Percentiles rank a stretch among this genome's conserved stretches.
These are phyloP conservation scores for Watsonalla cultraria DNA, from an alignment of 2,888 invertebrate genomes.

Conservation along the genomic window DNA sequence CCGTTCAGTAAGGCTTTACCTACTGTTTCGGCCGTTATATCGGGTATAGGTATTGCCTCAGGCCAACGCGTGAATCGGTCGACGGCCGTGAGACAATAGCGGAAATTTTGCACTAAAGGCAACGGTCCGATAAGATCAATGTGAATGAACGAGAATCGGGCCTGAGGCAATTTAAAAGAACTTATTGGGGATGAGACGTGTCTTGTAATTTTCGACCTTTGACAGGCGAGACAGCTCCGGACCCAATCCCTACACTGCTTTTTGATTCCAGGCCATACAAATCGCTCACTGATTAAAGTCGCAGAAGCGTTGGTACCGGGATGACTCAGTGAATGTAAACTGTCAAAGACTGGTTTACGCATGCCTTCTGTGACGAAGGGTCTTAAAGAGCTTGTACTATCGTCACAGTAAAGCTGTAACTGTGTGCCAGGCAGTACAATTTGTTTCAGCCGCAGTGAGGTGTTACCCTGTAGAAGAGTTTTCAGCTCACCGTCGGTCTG, in stretches of 20 bases:
- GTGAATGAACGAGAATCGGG: not conserved
- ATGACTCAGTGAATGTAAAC: constrained; percentile 11
- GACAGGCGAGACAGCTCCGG: not conserved
- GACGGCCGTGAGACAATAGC: no score
- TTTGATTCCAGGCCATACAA: constrained; percentile 43
- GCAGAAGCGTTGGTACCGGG: not conserved
- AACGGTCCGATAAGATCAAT: no score
- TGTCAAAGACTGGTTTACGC: constrained; percentile 15
- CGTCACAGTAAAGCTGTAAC: constrained; percentile 14
- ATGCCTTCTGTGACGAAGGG: constrained; percentile 15
- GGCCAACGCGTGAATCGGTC: constrained; percentile 17
- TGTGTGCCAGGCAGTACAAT: constrained; percentile 6
- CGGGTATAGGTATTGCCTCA: constrained; percentile 17
- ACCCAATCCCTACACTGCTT: constrained; percentile 36
- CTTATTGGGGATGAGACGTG: not conserved
- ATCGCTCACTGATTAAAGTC: constrained; percentile 30
- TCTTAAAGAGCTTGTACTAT: constrained; percentile 9
- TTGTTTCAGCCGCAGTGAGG: constrained; percentile 12
- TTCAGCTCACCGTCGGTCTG: constrained; percentile 14
- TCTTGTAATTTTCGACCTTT: not conserved
- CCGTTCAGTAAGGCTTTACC: constrained; percentile 30
- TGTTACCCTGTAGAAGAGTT: constrained; percentile 3
- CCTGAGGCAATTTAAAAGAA: not conserved
- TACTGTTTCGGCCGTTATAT: constrained; percentile 45
- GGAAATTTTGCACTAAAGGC: no score